Evolutionary conservation across 2,113 vertebrate species (phyloP), one percentile per base, ranked within the genome.

Genomic region (Oceanites oceanicus): DNA sequence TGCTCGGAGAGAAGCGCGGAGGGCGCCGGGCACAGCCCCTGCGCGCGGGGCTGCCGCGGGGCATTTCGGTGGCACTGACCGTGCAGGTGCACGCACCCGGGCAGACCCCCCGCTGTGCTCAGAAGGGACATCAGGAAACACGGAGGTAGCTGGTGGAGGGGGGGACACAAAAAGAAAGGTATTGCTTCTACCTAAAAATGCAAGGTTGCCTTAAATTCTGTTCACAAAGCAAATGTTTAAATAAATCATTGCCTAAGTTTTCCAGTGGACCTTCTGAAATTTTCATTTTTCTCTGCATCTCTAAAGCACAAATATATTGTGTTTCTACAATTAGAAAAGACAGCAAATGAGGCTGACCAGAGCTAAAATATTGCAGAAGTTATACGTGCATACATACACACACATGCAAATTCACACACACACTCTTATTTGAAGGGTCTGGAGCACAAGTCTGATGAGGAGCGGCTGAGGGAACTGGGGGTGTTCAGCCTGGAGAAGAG

Each of bases 1-100:
- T 11, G 11, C 1, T 0, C 0, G 7, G 52, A 34, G 26, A 23
- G 18, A 22, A 44, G 44, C 0, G 10, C 45, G 8, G 52, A 26
- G 40, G 11, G 21, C 32, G 63, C 22, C 23, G 19, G 49, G 44
- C 29, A 38, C 40, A 62, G 62, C 25, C 47, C 21, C 25, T 5
- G 11, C 1, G 22, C 3, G 4, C 44, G 15, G 63, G 34, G 59
- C 27, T 38, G n/a, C 30, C 5, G 1, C 3, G 1, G n/a, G 25
- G 20, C 21, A 4, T 29, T 42, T 36, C 0, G 15, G n/a, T 17
- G 15, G 56, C n/a, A 40, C 9, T 0, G 6, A 62, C 49, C 40
- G 20, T 29, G 36, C 15, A 32, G 15, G 26, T 10, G 21, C 9
- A 14, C 1, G 4, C 30, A 20, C 10, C 2, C 0, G 53, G 71